A percentile compares a stretch with the other conserved stretches of the same genome.
These are phyloP conservation scores for Nemotelus nigrinus DNA, from an alignment of 2,888 invertebrate species.

Conservation along the genomic window DNA sequence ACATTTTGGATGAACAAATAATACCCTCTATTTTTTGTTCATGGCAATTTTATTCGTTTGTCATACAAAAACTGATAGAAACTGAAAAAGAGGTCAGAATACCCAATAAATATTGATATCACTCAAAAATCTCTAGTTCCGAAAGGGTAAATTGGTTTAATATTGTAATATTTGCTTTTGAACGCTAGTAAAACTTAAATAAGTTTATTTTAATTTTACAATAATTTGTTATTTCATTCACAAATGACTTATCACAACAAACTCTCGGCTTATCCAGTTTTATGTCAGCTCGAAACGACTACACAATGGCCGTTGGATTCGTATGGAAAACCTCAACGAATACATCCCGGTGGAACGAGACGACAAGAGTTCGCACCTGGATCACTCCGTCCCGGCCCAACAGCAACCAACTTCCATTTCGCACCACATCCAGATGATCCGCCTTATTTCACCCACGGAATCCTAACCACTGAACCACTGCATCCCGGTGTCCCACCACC, in stretches of 20 bases:
- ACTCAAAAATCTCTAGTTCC: too few species aligned
- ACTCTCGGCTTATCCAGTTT: slow-evolving; percentile 47
- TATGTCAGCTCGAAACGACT: slow-evolving; percentile 53
- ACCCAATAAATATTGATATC: too few species aligned
- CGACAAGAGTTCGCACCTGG: slow-evolving; percentile 70
- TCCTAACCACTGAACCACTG: slow-evolving; percentile 59
- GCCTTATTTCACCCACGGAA: slow-evolving; percentile 54
- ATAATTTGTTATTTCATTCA: neutral
- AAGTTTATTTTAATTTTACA: neutral
- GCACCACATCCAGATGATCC: slow-evolving; percentile 54
- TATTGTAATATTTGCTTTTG: too few species aligned
- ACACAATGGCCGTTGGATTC: slow-evolving; percentile 52
- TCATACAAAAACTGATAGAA: too few species aligned
- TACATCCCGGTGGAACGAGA: slow-evolving; percentile 54
- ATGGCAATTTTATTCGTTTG: too few species aligned
- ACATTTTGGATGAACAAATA: too few species aligned
- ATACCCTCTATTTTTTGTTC: too few species aligned
- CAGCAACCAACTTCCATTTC: slow-evolving; percentile 57
- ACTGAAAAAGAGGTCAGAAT: too few species aligned
- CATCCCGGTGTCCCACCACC: slow-evolving; percentile 49
- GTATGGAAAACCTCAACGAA: slow-evolving; percentile 46
- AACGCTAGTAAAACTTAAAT: too few species aligned
- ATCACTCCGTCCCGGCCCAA: slow-evolving; percentile 66
- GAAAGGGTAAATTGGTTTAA: too few species aligned
- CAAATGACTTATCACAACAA: neutral